These are phyloP conservation scores for Corythornis madagascariensis DNA, from an alignment of 2,113 vertebrate genomes.

Conservation along the genomic window DNA sequence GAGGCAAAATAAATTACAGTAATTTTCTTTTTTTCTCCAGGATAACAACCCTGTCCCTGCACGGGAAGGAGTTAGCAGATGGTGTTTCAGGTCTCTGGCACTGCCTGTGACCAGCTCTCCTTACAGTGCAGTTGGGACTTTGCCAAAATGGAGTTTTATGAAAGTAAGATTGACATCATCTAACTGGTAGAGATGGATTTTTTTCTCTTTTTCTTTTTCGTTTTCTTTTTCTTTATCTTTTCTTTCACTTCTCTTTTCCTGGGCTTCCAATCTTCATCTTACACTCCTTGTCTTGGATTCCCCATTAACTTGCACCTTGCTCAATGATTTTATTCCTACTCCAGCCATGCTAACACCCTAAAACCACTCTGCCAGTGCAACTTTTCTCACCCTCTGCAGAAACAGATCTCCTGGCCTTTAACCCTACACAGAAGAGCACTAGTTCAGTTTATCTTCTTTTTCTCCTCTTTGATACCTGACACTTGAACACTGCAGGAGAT, in stretches of 20 bases:
- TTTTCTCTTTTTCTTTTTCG: no score
- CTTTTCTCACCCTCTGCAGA: neutral
- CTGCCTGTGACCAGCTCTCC: neutral
- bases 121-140: neutral
- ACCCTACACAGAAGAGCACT: neutral
- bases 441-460: neutral
- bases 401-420: neutral
- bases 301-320: neutral
- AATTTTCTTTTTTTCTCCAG: neutral
- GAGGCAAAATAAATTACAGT: neutral
- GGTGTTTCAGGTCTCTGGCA: neutral
- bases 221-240: no score
- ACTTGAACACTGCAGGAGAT: neutral
- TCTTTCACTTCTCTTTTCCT: neutral
- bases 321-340: neutral
- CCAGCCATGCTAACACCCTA: neutral
- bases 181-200: neutral
- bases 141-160: neutral
- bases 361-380: neutral
- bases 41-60: neutral
- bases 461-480: neutral
- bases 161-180: neutral
- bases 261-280: neutral
- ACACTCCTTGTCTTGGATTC: neutral
- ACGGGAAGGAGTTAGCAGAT: neutral